A percentile compares a stretch with the other conserved stretches of the same genome.
Conservation (phyloP, 2,113 vertebrate species). For the Ifrita kowaldi region DNA sequence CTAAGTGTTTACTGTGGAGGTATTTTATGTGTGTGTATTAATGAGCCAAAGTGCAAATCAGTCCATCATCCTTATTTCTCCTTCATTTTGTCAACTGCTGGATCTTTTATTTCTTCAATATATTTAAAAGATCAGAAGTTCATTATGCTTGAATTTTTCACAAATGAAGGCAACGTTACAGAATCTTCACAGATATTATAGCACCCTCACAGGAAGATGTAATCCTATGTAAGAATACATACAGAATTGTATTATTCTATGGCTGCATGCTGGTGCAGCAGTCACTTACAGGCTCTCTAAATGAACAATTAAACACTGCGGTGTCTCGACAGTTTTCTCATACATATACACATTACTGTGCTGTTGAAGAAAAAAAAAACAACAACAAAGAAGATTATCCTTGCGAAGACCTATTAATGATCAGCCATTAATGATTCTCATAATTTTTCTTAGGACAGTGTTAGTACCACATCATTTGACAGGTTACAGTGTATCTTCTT, state of each 20-base stretch:
- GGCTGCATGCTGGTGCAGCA: background rate
- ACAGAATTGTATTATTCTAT: background rate
- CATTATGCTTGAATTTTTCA: background rate
- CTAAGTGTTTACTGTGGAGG: background rate
- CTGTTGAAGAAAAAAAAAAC: background rate
- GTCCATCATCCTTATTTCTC: background rate
- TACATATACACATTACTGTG: background rate
- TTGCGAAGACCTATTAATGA: background rate
- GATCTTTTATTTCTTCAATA: background rate
- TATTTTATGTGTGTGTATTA: background rate
- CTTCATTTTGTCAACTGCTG: background rate
- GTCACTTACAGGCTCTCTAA: background rate
- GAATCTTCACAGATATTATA: background rate
- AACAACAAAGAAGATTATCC: background rate
- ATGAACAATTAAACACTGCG: background rate
- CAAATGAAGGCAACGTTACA: background rate
- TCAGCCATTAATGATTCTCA: background rate
- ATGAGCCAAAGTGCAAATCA: background rate
- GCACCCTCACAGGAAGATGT: background rate
- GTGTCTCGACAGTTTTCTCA: background rate
- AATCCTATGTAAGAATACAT: background rate
- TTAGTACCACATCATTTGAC: background rate
- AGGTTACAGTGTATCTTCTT: background rate
- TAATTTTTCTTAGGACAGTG: background rate
- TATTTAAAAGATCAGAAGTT: background rate